A percentile compares a stretch with the other conserved stretches of the same genome.
These are phyloP conservation scores for Halictus ligatus DNA, from an alignment of 2,888 invertebrate genomes.

Conservation along the genomic window DNA sequence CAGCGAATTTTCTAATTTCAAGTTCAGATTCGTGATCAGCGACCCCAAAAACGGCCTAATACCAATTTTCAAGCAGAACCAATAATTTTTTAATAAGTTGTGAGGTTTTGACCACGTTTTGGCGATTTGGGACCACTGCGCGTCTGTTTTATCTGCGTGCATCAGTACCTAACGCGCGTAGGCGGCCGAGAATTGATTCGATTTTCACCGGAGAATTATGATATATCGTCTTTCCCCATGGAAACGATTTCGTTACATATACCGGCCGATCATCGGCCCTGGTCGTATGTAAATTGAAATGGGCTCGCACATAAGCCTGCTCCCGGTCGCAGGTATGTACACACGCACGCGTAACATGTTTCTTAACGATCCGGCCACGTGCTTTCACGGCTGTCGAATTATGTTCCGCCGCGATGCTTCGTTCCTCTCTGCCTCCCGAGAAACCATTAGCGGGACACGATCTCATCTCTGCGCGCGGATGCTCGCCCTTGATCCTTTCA, in stretches of 20 bases:
- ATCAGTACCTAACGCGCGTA: conserved; percentile 28
- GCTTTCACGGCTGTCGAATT: conserved; percentile 75
- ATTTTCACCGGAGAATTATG: conserved; percentile 59
- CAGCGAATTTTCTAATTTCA: too few relatives aligned
- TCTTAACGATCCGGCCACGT: conserved; percentile 75
- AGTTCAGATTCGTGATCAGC: too few relatives aligned
- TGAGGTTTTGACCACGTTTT: too few relatives aligned
- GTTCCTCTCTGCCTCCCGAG: conserved; percentile 65
- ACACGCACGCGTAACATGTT: conserved; percentile 45
- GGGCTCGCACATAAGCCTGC: conserved; percentile 43
- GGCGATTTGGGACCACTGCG: too few relatives aligned
- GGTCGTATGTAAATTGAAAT: conserved; percentile 55
- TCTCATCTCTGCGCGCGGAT: conserved; percentile 42
- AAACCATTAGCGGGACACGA: conserved; percentile 66
- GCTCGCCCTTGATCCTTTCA: conserved; percentile 50
- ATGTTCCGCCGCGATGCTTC: conserved; percentile 60
- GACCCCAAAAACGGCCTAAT: too few relatives aligned
- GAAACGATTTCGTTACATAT: conserved; percentile 54
- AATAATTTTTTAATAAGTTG: too few relatives aligned
- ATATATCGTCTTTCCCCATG: conserved; percentile 67
- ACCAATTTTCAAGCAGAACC: too few relatives aligned
- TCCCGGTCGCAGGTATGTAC: conserved; percentile 53
- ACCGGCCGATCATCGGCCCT: conserved; percentile 42
- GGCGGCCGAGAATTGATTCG: conserved; percentile 57
- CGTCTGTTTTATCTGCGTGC: conserved; percentile 22